These are phyloP conservation scores for Huso huso DNA, from an alignment of 2,797 vertebrate species.

Conservation along the genomic window DNA sequence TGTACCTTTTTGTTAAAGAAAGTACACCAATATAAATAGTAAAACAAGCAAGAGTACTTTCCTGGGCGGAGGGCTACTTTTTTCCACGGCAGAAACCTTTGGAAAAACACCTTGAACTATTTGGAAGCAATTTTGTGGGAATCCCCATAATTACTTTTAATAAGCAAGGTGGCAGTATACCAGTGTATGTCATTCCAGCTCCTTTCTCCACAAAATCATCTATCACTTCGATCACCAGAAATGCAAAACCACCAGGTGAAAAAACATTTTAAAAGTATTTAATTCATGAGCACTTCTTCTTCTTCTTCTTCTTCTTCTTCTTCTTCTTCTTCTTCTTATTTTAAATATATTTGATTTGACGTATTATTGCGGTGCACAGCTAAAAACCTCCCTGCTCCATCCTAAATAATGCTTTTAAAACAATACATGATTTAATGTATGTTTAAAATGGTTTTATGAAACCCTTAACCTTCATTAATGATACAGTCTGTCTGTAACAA, in stretches of 20 bases:
- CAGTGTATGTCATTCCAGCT: slow-evolving; percentile 11
- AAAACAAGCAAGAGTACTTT: slow-evolving; percentile 32
- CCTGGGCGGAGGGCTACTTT: slow-evolving; percentile 33
- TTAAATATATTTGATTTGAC: too few relatives aligned
- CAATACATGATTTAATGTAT: too few relatives aligned
- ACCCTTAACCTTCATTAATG: too few relatives aligned
- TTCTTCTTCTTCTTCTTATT: too few relatives aligned
- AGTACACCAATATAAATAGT: slow-evolving; percentile 29
- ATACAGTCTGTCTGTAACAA: too few relatives aligned
- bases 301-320: too few relatives aligned
- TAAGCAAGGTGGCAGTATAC: slow-evolving; percentile 23
- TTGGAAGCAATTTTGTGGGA: slow-evolving; percentile 34
- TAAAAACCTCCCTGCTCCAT: too few relatives aligned
- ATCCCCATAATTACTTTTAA: slow-evolving; percentile 37
- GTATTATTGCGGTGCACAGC: too few relatives aligned
- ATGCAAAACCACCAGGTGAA: slow-evolving; percentile 2
- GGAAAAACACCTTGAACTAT: slow-evolving; percentile 33
- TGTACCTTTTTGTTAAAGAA: neutral
- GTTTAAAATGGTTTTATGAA: too few relatives aligned
- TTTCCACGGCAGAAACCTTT: slow-evolving; percentile 27
- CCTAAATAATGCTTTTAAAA: too few relatives aligned
- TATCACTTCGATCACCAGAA: neutral
- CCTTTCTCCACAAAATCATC: neutral
- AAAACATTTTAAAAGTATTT: neutral
- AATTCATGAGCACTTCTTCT: too few relatives aligned